Percentiles rank a stretch among this genome's conserved stretches.
phyloP scores from a whole-genome alignment of 2,113 vertebrate species.

The Chloropsis cyanopogon region DNA sequence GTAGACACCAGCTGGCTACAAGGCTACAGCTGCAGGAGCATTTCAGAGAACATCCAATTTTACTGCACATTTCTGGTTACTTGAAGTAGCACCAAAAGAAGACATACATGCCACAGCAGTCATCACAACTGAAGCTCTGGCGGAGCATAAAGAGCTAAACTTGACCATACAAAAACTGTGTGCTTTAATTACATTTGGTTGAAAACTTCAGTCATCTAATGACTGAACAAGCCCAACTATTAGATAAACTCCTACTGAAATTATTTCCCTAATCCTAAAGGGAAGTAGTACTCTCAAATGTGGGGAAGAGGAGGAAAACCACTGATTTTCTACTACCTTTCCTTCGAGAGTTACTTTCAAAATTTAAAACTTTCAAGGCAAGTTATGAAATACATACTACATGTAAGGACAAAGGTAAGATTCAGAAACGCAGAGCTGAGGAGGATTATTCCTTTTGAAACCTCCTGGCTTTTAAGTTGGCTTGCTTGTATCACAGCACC shows the following conservation, averaged over 20 bases:
- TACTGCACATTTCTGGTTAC: not conserved
- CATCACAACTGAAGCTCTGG: not conserved
- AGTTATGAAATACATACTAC: not conserved
- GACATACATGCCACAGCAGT: not conserved
- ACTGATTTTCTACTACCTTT: not conserved
- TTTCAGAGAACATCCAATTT: not conserved
- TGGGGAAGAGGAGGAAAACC: fast-evolving
- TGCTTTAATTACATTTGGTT: not conserved
- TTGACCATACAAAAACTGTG: not conserved
- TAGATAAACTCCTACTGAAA: not conserved
- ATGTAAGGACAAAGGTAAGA: not conserved
- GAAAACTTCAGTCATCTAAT: not conserved
- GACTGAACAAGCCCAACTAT: not conserved
- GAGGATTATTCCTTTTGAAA: not conserved
- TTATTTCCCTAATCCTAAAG: not conserved
- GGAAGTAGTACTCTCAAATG: not conserved
- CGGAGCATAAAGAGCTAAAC: not conserved
- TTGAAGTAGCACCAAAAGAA: not conserved
- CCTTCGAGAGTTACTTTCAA: not conserved
- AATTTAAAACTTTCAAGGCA: not conserved
- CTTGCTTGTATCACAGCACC: not conserved
- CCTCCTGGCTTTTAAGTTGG: not conserved
- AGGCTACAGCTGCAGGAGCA: not conserved
- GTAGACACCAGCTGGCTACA: not conserved
- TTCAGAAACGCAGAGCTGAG: not conserved